phyloP scores from a whole-genome alignment of 2,888 invertebrate genomes.

The Eumerus sabulonum region DNA sequence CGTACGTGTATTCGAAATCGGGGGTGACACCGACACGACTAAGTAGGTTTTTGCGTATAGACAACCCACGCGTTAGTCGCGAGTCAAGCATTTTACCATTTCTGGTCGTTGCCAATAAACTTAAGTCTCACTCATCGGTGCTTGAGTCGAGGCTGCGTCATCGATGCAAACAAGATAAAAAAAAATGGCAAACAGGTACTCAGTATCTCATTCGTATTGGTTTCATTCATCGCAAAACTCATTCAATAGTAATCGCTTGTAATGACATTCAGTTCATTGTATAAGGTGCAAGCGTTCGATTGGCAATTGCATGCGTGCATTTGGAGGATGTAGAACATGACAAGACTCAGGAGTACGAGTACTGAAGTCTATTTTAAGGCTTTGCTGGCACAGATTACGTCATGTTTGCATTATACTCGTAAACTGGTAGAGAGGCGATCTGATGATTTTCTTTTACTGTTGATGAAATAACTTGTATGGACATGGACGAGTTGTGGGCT shows the following conservation, averaged over 20 bases:
- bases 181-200: background rate
- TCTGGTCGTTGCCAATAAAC: slow-evolving; percentile 47
- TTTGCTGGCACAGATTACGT: slow-evolving; percentile 43
- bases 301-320: slow-evolving; percentile 7
- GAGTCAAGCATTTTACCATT: slow-evolving; percentile 60
- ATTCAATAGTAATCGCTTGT: slow-evolving; percentile 36
- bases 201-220: slow-evolving; percentile 15
- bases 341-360: slow-evolving; percentile 30
- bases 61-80: slow-evolving; percentile 51
- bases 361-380: slow-evolving; percentile 47
- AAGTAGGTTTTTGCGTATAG: slow-evolving; percentile 28
- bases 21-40: slow-evolving; percentile 59
- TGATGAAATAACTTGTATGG: background rate
- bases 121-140: background rate
- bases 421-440: slow-evolving; percentile 31
- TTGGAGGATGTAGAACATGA: slow-evolving; percentile 20
- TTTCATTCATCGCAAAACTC: slow-evolving; percentile 54
- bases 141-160: slow-evolving; percentile 50
- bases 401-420: slow-evolving; percentile 30
- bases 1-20: slow-evolving; percentile 43
- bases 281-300: slow-evolving; percentile 14
- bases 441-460: slow-evolving; percentile 5
- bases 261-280: slow-evolving; percentile 55
- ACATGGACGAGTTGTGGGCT: slow-evolving; percentile 29
- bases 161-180: slow-evolving; percentile 47